Conservation (phyloP, 2,888 invertebrate genomes). For the Apodemia hepburni region DNA sequence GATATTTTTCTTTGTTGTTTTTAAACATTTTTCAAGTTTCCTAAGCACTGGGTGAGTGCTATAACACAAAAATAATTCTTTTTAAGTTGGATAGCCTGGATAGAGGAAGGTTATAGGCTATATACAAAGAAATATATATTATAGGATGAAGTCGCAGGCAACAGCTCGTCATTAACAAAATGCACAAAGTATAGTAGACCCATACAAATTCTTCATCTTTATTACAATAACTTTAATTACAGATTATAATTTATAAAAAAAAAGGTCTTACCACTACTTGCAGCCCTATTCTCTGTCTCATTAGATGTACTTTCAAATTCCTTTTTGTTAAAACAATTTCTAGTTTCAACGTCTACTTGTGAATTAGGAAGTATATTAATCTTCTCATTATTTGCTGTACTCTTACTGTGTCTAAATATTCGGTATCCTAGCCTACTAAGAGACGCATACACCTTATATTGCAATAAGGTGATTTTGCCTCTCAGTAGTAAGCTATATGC, state of each 20-base stretch:
- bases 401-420: conserved; percentile 64
- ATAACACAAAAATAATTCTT: too few species aligned
- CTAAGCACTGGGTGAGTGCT: too few species aligned
- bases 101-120: too few species aligned
- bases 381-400: conserved; percentile 15
- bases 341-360: not conserved
- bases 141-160: too few species aligned
- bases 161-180: too few species aligned
- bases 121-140: too few species aligned
- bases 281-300: not conserved
- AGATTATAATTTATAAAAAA: not conserved
- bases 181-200: too few species aligned
- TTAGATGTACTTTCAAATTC: not conserved
- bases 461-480: conserved; percentile 53
- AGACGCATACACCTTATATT: conserved; percentile 81
- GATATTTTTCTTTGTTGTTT: too few species aligned
- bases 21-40: too few species aligned
- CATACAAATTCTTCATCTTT: not conserved
- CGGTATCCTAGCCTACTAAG: conserved; percentile 79
- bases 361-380: conserved; percentile 1
- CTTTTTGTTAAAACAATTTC: not conserved
- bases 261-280: not conserved
- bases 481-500: conserved; percentile 78
- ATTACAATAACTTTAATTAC: not conserved
- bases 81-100: too few species aligned